Base-by-base conservation (phyloP, 1,140 invertebrate species). In the Macrobrachium nipponense region DNA sequence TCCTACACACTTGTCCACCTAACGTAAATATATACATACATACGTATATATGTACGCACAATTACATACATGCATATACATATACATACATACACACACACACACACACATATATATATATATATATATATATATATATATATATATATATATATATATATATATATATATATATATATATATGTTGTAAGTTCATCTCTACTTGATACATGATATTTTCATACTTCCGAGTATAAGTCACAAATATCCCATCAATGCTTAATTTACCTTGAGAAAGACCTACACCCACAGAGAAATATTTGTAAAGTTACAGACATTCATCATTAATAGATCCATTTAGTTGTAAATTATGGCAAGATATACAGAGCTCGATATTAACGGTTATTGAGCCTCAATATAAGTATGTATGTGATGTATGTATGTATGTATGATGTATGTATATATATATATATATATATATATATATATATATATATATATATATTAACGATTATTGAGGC, bases 101-200 rank as follows among this genome's bases (percentile, higher is more conserved):
- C 18, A 68, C 18, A 20, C 18, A 68, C 18, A 68, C 18, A 68
- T 68, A 68, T 68, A 20, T 68, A 23, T 68, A 23, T 68, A 14
- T 68, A 23, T 68, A 23, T 68, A n/a, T 68, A 68, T 68, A 68
- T 68, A 68, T 68, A 68, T 18, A 68, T 68, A 17, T 68, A 27
- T 68, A 23, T 68, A 5, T 20, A 18, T 20, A 18, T 14, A 18
- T 2, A 14, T 20, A 68, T 14, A 18, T n/a, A 68, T 0, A 18
- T n/a, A 68, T n/a, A 17, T 68, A 68, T 18, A 27, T 68, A 68
- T 20, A 18, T 14, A 68, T 68, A 23, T 15, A 68, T 20, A 18
- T 20, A 68, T 68, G 4, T 2, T 36, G 27, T 36, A 36, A 36
- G 27, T 36, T 36, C 27, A 36, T 36, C 27, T 2, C 27, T 36